Base-by-base conservation (phyloP, 2,888 invertebrate species). In the Temnothorax unifasciatus region DNA sequence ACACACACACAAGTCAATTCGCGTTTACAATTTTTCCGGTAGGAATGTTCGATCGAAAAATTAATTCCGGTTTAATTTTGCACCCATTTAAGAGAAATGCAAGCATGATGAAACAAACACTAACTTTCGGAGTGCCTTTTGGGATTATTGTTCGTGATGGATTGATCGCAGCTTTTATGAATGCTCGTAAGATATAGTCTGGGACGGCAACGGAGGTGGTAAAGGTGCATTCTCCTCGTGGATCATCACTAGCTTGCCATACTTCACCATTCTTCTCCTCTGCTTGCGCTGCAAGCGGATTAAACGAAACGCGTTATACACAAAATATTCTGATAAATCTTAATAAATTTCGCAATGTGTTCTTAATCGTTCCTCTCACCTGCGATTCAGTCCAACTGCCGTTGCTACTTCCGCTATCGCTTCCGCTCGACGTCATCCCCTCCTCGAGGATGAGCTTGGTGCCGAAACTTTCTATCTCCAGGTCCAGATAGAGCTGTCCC, bases 151-250 rank as follows among this genome's bases (percentile, higher is more conserved):
- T 74, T 29, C 11, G 44, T 79, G 52, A 71, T 25, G 29, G 63
- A 34, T 83, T 64, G 88, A 25, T 52, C 59, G 68, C 68, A 57
- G 52, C 15, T 85, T 54, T 75, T 90, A 90, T 73, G 82, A 89
- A 57, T 84, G 85, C 69, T 86, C 89, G 63, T 86, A 90, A 54
- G 87, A 69, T 75, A 85, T 47, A n/a, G 79, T 84, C 75, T 87
- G 86, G 41, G 86, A 73, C 25, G 84, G 69, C 64, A 85, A 68
- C 41, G 96, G 95, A 68, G 96, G 95, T 0, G 97, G 97, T 25
- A 97, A 92, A 0, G 97, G 97, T 0, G 97, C 96, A 88, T 97
- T 96, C 90, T 97, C 97, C 94, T 97, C 97, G 91, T 96, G 96
- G 75, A 97, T 96, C 96, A 97, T 97, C 85, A 96, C 96, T 87